phyloP scores from a whole-genome alignment of 2,797 vertebrate genomes.

The Channa striata region DNA sequence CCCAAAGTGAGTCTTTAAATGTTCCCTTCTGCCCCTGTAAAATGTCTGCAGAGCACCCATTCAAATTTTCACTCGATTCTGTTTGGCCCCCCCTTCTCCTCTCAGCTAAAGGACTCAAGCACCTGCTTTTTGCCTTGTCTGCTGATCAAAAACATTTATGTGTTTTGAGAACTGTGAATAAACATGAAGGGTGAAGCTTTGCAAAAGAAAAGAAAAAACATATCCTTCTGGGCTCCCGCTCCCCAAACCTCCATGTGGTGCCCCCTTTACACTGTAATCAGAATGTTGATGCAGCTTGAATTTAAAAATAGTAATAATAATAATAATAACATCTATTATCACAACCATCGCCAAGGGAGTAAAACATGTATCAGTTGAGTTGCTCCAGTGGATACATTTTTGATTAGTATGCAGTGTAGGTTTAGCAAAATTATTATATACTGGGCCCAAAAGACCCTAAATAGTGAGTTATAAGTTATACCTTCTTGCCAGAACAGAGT shows the following conservation, averaged over 20 bases:
- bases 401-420: conserved; percentile 32
- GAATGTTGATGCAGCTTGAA: conserved; percentile 49
- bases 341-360: conserved; percentile 31
- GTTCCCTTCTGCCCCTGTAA: neutral
- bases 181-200: conserved; percentile 51
- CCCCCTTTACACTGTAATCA: conserved; percentile 44
- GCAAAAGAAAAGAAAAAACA: conserved; percentile 26
- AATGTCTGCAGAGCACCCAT: conserved; percentile 18
- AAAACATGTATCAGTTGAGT: conserved; percentile 34
- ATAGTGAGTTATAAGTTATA: conserved; percentile 15
- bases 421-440: conserved; percentile 22
- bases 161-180: conserved; percentile 48
- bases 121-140: conserved; percentile 21
- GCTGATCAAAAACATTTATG: conserved; percentile 62
- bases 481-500: neutral
- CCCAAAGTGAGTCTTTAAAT: conserved; percentile 48
- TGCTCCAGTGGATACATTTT: neutral
- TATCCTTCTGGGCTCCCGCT: conserved; percentile 1
- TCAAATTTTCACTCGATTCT: conserved; percentile 4
- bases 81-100: conserved; percentile 18
- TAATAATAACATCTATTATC: conserved; percentile 55
- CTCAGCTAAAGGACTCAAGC: conserved; percentile 46
- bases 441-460: conserved; percentile 16
- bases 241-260: conserved; percentile 29
- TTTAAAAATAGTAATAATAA: conserved; percentile 58